Base-by-base conservation (phyloP, 2,113 vertebrate species). In the Crotalus viridis region DNA sequence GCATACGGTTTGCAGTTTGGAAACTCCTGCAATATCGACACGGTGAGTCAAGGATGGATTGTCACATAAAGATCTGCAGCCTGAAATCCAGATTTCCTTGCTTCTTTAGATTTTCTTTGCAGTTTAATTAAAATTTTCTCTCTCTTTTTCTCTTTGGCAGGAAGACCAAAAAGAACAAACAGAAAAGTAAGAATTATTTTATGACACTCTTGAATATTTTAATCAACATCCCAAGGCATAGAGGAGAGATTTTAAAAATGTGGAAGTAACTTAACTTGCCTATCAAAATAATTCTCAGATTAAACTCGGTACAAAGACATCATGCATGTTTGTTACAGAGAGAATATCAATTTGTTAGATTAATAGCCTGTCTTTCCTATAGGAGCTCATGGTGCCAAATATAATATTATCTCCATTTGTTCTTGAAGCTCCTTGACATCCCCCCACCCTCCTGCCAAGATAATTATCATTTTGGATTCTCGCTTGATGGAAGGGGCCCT, bases 161-260 rank as follows among this genome's bases (percentile, higher is more conserved):
- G 97, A 99, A 99, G 98, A 98, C 99, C 94, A 99, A 99, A 98
- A 99, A 99, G 98, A 99, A 99, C 97, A 99, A 99, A 97, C 99
- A 99, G 97, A 99, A 99, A 97, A 98, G 99, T 99, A 98, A 98
- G 98, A 97, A 91, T 87, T 9, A 64, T 39, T 87, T 5, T 87
- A 6, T 28, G 21, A 69, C 57, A 19, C 64, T 81, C 22, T 24
- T 64, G 28, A 61, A 0, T 59, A 26, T 87, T 88, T 57, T 55
- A 0, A 3, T 4, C 10, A 21, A 0, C 0, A 1, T 89, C 93
- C 91, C 69, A 15, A 88, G 28, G 0, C 0, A 69, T 91, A 51
- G 59, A 0, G 64, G 85, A 86, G 33, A 88, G 10, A 22, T 51
- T 61, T 51, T 15, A 24, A 86, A 91, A 85, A 85, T 19, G 13